These are phyloP conservation scores for Neomonachus schauinslandi DNA, from an alignment of 2,113 vertebrate species.

Conservation along the genomic window DNA sequence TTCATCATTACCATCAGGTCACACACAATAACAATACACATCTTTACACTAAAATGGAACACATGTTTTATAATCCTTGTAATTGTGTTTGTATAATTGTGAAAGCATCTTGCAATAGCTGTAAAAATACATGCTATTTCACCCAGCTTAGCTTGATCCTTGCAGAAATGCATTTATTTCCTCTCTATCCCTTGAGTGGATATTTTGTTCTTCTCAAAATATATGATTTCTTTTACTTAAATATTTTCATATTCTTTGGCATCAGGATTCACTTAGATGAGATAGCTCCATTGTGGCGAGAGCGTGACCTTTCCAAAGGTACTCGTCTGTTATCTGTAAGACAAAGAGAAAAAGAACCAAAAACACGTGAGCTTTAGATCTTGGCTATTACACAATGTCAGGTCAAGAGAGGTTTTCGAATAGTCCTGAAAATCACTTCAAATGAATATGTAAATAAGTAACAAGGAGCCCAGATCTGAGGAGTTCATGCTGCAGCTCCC, in stretches of 20 bases:
- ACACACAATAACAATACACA: constrained; percentile 71
- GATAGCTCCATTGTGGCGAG: constrained; percentile 93
- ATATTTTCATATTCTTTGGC: constrained; percentile 86
- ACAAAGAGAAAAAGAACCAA: constrained; percentile 83
- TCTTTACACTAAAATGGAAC: constrained; percentile 75
- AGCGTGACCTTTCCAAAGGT: constrained; percentile 97
- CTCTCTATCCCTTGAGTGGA: constrained; percentile 66
- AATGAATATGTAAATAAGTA: constrained; percentile 89
- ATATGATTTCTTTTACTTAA: constrained; percentile 76
- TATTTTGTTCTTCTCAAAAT: constrained; percentile 74
- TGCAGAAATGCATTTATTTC: constrained; percentile 73
- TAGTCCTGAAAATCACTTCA: constrained; percentile 84
- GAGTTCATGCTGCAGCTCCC: constrained; percentile 86
- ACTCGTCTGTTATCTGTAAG: constrained; percentile 94
- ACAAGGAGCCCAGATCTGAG: constrained; percentile 88
- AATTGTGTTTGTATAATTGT: constrained; percentile 76
- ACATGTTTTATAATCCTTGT: constrained; percentile 80
- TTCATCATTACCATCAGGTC: constrained; percentile 54
- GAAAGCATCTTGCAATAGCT: constrained; percentile 73
- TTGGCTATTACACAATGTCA: constrained; percentile 67
- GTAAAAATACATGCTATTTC: constrained; percentile 62
- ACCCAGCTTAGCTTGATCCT: constrained; percentile 73
- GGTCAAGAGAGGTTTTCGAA: constrained; percentile 86
- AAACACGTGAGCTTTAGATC: constrained; percentile 81
- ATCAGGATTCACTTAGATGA: constrained; percentile 90